Base-by-base conservation (phyloP, 2,888 invertebrate genomes). In the Caradrina kadenii region DNA sequence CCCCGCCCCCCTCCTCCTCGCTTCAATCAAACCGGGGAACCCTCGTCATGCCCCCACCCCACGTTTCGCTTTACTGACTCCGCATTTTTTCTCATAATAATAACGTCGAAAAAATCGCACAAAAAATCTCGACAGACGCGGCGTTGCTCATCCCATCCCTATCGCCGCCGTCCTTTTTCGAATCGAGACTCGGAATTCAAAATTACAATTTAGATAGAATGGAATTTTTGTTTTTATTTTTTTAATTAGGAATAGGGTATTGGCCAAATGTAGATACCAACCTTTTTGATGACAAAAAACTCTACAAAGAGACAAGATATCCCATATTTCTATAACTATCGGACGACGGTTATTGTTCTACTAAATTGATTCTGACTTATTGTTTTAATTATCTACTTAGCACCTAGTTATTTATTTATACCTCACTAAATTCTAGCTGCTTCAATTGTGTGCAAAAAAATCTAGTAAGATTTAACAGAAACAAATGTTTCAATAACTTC, bases 61-160 rank as follows among this genome's bases (percentile, higher is more conserved):
- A 91, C 94, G 94, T 93, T 94, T 90, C 93, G 94, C 94, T 93
- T 93, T 93, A 95, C 95, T 94, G 95, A 95, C 95, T 95, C 92
- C 90, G 94, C 94, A 95, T 95, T 95, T 96, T 95, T 91, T 94
- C 94, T 94, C 94, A 94, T 95, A 96, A 96, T 95, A 96, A 96
- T 95, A 95, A 94, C 93, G 94, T 95, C 90, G 93, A 95, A 96
- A 96, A 95, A 96, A 94, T 94, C 93, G 93, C 91, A 85, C 93
- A 95, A 95, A 95, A 96, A 96, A 94, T 94, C 94, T 94, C 93
- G 93, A 94, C 95, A 94, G 94, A 92, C 93, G 91, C 89, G 91
- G 85, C 87, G 88, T 87, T 89, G 89, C 88, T 90, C 91, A 89
- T 93, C 92, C 91, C 93, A 91, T 93, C 93, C 93, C 94, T 95